Evolutionary conservation across 2,888 invertebrate genomes (phyloP).

Genomic region (Ornithoptera alexandrae): DNA sequence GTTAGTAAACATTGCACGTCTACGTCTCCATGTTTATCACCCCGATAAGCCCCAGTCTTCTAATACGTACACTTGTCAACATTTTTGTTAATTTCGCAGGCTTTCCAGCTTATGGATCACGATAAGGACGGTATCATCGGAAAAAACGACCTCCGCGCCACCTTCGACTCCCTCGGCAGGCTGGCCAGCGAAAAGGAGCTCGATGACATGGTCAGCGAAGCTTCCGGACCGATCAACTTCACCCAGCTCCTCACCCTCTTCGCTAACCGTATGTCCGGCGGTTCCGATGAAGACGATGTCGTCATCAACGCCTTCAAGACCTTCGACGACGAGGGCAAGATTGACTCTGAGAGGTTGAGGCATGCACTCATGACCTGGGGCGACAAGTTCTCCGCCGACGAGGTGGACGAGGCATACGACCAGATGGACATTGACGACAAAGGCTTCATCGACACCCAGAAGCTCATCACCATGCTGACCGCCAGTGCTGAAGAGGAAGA

Average conservation of each 20-base stretch:
- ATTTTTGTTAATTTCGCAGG: slow-evolving; percentile 71
- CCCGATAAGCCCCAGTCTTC: no score
- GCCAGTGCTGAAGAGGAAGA: slow-evolving; percentile 92
- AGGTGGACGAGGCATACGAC: slow-evolving; percentile 95
- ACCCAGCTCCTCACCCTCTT: slow-evolving; percentile 95
- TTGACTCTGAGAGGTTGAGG: slow-evolving; percentile 93
- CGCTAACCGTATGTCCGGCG: slow-evolving; percentile 94
- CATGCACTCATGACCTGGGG: slow-evolving; percentile 96
- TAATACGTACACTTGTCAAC: background rate
- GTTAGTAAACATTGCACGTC: slow-evolving; percentile 53
- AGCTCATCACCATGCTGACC: slow-evolving; percentile 92
- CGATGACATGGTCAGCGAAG: slow-evolving; percentile 92
- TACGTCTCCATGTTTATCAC: slow-evolving; percentile 23
- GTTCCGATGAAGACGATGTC: slow-evolving; percentile 95
- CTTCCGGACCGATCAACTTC: slow-evolving; percentile 96
- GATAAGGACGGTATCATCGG: slow-evolving; percentile 95
- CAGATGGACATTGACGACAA: slow-evolving; percentile 95
- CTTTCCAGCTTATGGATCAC: slow-evolving; percentile 97
- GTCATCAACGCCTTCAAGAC: slow-evolving; percentile 95
- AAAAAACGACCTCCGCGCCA: slow-evolving; percentile 94
- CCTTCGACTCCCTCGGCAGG: slow-evolving; percentile 95
- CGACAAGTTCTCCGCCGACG: slow-evolving; percentile 93
- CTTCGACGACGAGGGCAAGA: slow-evolving; percentile 93
- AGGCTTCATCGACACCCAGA: slow-evolving; percentile 92
- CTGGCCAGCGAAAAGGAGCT: slow-evolving; percentile 94